These are phyloP conservation scores for Schizothorax lantsangensis DNA, from an alignment of 2,797 vertebrate genomes.

Conservation along the genomic window DNA sequence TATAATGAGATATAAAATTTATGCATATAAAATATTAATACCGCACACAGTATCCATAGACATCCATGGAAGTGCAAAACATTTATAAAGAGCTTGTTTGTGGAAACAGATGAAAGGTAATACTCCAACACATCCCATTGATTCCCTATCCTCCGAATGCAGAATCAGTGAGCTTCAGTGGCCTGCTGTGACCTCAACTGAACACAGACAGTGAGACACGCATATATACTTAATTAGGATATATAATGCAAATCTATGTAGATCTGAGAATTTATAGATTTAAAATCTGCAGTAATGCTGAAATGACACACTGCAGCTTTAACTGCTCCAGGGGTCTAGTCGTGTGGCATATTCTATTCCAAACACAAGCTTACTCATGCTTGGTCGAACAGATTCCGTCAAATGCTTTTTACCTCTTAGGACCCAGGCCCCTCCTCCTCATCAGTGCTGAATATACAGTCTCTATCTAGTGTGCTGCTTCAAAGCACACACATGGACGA, in stretches of 20 bases:
- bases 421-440: not conserved
- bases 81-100: not conserved
- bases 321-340: conserved; percentile 3
- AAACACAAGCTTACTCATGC: conserved; percentile 9
- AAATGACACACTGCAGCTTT: not conserved
- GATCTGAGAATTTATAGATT: conserved; percentile 14
- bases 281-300: not conserved
- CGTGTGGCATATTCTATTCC: conserved; percentile 2
- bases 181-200: conserved; percentile 1
- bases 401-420: not conserved
- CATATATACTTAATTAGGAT: not conserved
- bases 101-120: not conserved
- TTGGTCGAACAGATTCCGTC: not conserved
- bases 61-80: not conserved
- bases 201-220: not conserved
- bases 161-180: not conserved
- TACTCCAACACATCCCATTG: not conserved
- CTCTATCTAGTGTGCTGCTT: not conserved
- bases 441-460: not conserved
- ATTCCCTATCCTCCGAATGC: not conserved
- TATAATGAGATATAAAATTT: not conserved
- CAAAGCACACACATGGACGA: not conserved
- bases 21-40: not conserved
- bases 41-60: not conserved
- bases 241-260: not conserved